Conservation (phyloP, 2,888 invertebrate genomes). For the Koerneria pararmatus region DNA sequence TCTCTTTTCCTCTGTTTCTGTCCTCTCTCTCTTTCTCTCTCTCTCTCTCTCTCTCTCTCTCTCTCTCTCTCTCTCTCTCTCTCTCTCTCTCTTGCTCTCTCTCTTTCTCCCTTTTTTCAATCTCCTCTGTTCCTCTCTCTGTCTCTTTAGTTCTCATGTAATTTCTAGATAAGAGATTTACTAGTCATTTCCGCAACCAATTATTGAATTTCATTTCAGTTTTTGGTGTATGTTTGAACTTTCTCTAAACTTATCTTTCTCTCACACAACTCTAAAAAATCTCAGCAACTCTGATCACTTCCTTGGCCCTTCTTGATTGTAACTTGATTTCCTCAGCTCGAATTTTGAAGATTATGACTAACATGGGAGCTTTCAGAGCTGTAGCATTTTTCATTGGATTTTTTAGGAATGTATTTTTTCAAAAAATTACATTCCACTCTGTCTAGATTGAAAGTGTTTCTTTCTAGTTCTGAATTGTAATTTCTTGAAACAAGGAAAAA, state of each 20-base stretch:
- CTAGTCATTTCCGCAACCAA: not conserved
- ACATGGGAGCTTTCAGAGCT: too few relatives aligned
- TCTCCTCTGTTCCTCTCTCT: not conserved
- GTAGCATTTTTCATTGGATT: too few relatives aligned
- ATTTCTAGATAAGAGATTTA: too few relatives aligned
- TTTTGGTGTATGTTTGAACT: not conserved
- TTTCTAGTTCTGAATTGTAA: too few relatives aligned
- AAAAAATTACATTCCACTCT: too few relatives aligned
- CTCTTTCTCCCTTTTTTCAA: constrained; percentile 5
- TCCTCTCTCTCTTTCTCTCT: not conserved
- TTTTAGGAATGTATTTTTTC: too few relatives aligned
- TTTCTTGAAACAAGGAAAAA: not conserved
- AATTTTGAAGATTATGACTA: too few relatives aligned
- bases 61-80: not conserved
- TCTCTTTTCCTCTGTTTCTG: not conserved
- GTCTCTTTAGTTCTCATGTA: not conserved
- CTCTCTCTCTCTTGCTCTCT: not conserved
- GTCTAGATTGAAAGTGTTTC: too few relatives aligned
- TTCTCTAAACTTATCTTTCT: not conserved
- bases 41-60: not conserved
- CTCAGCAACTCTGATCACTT: not conserved
- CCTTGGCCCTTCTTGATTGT: not conserved
- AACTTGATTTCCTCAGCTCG: too few relatives aligned
- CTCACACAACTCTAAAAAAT: not conserved
- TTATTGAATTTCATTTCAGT: not conserved